Conservation (phyloP, 2,797 vertebrate genomes). For the Ctenopoma multispine region DNA sequence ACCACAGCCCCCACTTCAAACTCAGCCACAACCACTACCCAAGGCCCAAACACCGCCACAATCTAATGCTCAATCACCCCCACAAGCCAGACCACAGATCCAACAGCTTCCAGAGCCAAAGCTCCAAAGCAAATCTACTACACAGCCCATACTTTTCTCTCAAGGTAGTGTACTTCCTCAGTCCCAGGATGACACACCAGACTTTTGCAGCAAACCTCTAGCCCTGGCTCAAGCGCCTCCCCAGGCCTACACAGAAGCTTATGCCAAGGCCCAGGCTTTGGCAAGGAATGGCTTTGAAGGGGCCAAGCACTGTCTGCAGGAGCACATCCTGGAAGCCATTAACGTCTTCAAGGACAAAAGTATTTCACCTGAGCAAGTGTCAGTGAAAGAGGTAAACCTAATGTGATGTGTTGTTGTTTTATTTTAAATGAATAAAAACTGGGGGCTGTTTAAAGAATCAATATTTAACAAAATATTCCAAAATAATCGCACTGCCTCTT, state of each 20-base stretch:
- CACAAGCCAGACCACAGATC: conserved; percentile 41
- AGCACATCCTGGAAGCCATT: conserved; percentile 86
- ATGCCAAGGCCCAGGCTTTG: conserved; percentile 82
- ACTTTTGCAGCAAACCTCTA: conserved; percentile 63
- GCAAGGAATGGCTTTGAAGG: conserved; percentile 87
- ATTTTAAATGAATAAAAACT: neutral
- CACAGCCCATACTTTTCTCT: conserved; percentile 43
- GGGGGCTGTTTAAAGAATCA: neutral
- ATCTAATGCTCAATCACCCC: conserved; percentile 34
- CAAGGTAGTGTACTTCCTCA: conserved; percentile 54
- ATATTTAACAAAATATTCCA: too few species aligned
- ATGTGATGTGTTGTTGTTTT: neutral
- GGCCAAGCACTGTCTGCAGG: conserved; percentile 89
- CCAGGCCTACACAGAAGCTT: conserved; percentile 82
- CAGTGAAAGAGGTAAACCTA: conserved; percentile 87
- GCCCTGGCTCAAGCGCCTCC: conserved; percentile 75
- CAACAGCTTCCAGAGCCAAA: conserved; percentile 25
- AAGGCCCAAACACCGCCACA: conserved; percentile 31
- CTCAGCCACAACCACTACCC: conserved; percentile 19
- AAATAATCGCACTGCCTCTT: too few species aligned
- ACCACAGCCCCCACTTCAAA: conserved; percentile 26
- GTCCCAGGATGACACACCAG: conserved; percentile 61
- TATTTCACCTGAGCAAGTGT: conserved; percentile 72
- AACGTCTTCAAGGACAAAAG: conserved; percentile 83
- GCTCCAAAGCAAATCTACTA: conserved; percentile 29